Base-by-base conservation (phyloP, 1,140 invertebrate species). In the Drosophila kepulauana region DNA sequence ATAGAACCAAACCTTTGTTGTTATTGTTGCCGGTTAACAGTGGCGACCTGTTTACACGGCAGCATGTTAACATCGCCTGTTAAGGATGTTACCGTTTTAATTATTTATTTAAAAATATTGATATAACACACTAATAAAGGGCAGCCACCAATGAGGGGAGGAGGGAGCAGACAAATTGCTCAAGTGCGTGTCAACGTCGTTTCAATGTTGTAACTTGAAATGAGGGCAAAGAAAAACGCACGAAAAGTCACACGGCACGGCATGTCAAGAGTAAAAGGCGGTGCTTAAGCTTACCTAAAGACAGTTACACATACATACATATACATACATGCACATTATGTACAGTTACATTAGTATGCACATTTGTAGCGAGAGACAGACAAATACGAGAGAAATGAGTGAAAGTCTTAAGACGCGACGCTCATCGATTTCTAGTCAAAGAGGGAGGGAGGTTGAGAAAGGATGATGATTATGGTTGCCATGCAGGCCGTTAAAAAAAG, bases 1-100 rank as follows among this genome's bases (percentile, higher is more conserved):
- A 25, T 25, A 25, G 20, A 8, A 8, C 33, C 33, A 33, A n/a
- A 25, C 33, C 20, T 16, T 13, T 11, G 56, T 76, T 41, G 41
- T 64, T 76, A 62, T 49, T 66, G 75, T 70, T 75, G 67, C 82
- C 76, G 82, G 82, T 63, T 76, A 70, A 78, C 52, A 56, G 65
- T 57, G 52, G 48, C 64, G 46, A 20, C 16, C 46, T 43, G n/a
- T 62, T 73, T 62, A 63, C 46, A 63, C 57, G 48, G 15, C 30
- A 51, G 15, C 30, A 51, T 57, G 82, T 62, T 87, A 79, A 82
- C 75, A 76, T 35, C 58, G 48, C 57, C 68, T 75, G 33, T 52
- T 58, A 41, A 59, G 41, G 16, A 38, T 30, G 3, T 35, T 13
- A 43, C 13, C 25, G 16, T 5, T 33, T 33, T 13, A 52, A 52